phyloP scores from a whole-genome alignment of 2,888 invertebrate genomes.

The Ophion ellenae region DNA sequence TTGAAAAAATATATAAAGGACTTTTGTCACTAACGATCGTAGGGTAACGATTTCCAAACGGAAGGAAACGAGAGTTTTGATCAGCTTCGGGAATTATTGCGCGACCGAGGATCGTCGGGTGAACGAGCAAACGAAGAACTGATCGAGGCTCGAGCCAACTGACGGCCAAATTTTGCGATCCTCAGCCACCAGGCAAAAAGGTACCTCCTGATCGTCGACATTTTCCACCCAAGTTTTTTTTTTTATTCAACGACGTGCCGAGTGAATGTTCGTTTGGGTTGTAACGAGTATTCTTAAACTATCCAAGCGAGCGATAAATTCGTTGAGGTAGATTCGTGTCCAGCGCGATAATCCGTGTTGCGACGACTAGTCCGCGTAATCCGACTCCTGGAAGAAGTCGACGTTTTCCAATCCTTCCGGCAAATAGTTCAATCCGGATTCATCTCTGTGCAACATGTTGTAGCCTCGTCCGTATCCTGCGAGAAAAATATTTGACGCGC shows the following conservation, averaged over 20 bases:
- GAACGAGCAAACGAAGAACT: neutral
- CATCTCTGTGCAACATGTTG: constrained; percentile 85
- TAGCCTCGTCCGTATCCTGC: constrained; percentile 88
- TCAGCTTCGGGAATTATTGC: constrained; percentile 61
- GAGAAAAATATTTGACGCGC: constrained; percentile 16
- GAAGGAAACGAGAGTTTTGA: constrained; percentile 59
- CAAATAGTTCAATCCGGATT: constrained; percentile 87
- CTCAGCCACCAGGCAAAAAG: too few species aligned
- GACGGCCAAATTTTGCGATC: neutral
- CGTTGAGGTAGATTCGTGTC: constrained; percentile 39
- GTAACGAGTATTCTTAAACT: too few species aligned
- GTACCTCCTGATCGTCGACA: too few species aligned
- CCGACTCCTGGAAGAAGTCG: constrained; percentile 85
- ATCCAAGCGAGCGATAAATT: neutral
- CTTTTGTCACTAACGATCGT: neutral
- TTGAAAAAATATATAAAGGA: neutral
- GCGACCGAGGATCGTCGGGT: constrained; percentile 38
- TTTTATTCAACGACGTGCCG: too few species aligned
- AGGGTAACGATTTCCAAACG: constrained; percentile 67
- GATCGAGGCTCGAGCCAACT: neutral
- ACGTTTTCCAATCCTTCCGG: constrained; percentile 88
- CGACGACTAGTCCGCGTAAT: constrained; percentile 37
- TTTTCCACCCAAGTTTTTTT: too few species aligned
- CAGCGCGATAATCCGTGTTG: constrained; percentile 39
- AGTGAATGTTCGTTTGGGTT: too few species aligned